A percentile compares a stretch with the other conserved stretches of the same genome.
These are phyloP conservation scores for Bombus affinis DNA, from an alignment of 1,140 invertebrate species.

Conservation along the genomic window DNA sequence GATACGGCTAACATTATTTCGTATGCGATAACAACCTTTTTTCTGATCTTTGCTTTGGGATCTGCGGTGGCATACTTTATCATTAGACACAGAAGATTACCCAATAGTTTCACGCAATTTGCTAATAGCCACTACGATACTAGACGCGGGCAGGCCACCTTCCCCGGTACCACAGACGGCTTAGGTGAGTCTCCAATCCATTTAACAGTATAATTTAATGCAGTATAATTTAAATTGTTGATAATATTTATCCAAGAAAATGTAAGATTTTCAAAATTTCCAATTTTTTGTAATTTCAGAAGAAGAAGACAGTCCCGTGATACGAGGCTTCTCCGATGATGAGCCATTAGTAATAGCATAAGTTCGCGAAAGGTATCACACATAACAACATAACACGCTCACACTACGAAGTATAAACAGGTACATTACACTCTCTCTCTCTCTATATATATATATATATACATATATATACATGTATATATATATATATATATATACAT, in stretches of 20 bases:
- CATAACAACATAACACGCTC: background rate
- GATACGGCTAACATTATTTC: constrained; percentile 77
- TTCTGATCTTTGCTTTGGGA: constrained; percentile 85
- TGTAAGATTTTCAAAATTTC: background rate
- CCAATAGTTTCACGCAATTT: constrained; percentile 91
- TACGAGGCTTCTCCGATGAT: constrained; percentile 95
- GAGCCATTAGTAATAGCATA: constrained; percentile 96
- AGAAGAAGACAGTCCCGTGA: constrained; percentile 93
- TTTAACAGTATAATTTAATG: background rate
- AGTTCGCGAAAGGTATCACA: constrained; percentile 51
- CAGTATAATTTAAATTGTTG: background rate
- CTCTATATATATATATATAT: constrained; percentile 14
- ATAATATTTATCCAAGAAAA: background rate
- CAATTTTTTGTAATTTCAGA: constrained; percentile 81
- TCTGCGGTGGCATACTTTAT: constrained; percentile 86
- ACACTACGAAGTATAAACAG: background rate
- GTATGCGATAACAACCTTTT: constrained; percentile 79
- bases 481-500: background rate
- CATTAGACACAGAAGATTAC: constrained; percentile 88
- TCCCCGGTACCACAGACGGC: constrained; percentile 87
- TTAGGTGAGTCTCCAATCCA: constrained; percentile 81
- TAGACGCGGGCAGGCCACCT: constrained; percentile 92
- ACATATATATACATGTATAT: background rate
- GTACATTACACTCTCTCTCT: background rate
- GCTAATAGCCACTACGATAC: constrained; percentile 94